These are phyloP conservation scores for Macroglossus sobrinus DNA, from an alignment of 2,113 vertebrate genomes.

Conservation along the genomic window DNA sequence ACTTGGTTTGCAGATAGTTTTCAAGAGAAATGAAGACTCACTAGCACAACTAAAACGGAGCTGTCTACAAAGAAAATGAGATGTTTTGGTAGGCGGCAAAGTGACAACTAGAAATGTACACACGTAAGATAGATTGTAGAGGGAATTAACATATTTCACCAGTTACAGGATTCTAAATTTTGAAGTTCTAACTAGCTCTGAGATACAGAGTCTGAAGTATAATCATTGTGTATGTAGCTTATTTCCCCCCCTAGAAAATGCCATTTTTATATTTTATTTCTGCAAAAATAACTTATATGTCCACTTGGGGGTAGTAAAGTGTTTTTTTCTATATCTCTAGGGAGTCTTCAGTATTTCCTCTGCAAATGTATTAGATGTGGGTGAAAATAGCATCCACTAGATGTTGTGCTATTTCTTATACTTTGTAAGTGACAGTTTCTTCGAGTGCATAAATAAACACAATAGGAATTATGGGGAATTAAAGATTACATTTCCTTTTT, in stretches of 20 bases:
- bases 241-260: background rate
- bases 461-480: background rate
- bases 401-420: background rate
- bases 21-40: background rate
- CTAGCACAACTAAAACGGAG: background rate
- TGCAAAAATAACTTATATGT: slow-evolving; percentile 51
- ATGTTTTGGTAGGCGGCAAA: background rate
- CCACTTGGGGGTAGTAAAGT: slow-evolving; percentile 81
- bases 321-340: slow-evolving; percentile 67
- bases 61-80: background rate
- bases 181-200: background rate
- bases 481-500: background rate
- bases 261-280: slow-evolving; percentile 34
- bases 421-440: background rate
- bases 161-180: background rate
- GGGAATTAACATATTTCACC: background rate
- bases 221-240: background rate
- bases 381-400: background rate
- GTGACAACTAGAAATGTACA: background rate
- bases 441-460: background rate
- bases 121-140: background rate
- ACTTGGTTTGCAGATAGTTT: background rate
- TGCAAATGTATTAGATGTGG: background rate
- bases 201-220: background rate
- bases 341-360: slow-evolving; percentile 47